Conservation (phyloP, 2,888 invertebrate genomes). For the Pristionchus arcanus region DNA sequence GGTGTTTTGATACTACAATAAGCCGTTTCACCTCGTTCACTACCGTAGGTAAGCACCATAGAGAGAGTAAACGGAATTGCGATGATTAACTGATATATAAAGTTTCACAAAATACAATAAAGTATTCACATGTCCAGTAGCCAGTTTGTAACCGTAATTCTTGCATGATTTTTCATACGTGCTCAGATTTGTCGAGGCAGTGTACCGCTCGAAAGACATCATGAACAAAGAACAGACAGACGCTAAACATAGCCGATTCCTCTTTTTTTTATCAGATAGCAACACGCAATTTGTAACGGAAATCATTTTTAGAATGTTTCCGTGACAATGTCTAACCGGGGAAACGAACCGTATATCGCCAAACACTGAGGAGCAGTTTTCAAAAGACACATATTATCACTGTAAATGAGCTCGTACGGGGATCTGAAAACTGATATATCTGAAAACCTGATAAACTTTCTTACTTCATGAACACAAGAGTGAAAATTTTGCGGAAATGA, state of each 20-base stretch:
- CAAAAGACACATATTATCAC: neutral
- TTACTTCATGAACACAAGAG: neutral
- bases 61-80: neutral
- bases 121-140: neutral
- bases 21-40: neutral
- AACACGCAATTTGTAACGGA: too few species aligned
- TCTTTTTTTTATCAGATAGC: too few species aligned
- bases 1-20: conserved; percentile 10
- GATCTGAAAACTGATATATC: neutral
- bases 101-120: neutral
- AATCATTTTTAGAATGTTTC: too few species aligned
- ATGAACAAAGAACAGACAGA: neutral
- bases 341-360: neutral
- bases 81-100: neutral
- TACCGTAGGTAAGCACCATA: neutral
- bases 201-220: conserved; percentile 19
- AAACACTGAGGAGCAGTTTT: neutral
- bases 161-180: neutral
- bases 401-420: neutral
- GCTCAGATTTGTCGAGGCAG: neutral
- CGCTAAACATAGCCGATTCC: neutral
- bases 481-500: neutral
- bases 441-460: neutral
- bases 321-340: too few species aligned
- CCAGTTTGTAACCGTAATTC: conserved; percentile 16